These are phyloP conservation scores for Thinocorus orbignyianus DNA, from an alignment of 2,113 vertebrate species.

Conservation along the genomic window DNA sequence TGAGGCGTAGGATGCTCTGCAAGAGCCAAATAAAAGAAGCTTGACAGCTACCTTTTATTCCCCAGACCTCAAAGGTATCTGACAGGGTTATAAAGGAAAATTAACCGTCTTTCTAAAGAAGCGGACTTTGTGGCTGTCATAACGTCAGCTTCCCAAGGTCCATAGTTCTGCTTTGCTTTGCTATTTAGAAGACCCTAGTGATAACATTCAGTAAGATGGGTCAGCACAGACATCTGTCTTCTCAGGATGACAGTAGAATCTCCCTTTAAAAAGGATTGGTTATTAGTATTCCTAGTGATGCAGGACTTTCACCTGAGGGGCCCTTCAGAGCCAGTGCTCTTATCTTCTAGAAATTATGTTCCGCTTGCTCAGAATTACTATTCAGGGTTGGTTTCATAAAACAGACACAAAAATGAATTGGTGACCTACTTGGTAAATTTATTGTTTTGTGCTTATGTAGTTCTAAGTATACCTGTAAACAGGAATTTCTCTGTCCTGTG, in stretches of 20 bases:
- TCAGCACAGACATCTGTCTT: neutral
- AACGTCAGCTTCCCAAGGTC: neutral
- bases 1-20: neutral
- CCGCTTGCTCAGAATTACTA: neutral
- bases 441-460: neutral
- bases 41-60: neutral
- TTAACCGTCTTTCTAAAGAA: neutral
- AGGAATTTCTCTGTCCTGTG: neutral
- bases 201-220: neutral
- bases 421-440: neutral
- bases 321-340: neutral
- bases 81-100: neutral
- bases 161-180: neutral
- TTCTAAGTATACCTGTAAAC: neutral
- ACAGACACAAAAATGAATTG: neutral
- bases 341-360: neutral
- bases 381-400: neutral
- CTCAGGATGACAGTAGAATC: neutral
- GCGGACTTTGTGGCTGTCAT: neutral
- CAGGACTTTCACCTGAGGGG: neutral
- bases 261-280: neutral
- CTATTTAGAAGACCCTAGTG: neutral
- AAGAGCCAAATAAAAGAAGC: neutral
- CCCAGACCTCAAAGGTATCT: neutral
- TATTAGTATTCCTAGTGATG: neutral